These are phyloP conservation scores for Hylaea fasciaria DNA, from an alignment of 2,888 invertebrate species.

Conservation along the genomic window DNA sequence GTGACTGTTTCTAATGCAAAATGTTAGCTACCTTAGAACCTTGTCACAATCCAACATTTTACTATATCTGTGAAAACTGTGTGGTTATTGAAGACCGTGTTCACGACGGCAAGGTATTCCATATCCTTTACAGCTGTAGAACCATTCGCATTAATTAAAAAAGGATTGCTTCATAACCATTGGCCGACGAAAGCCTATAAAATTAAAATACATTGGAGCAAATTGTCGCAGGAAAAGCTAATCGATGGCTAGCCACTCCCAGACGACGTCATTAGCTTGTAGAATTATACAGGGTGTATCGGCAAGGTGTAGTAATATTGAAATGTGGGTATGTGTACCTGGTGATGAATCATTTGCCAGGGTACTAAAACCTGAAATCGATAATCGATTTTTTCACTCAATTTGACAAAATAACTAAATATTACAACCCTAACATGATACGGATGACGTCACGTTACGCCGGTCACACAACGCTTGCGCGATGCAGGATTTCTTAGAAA, in stretches of 20 bases:
- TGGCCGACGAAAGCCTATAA: neutral
- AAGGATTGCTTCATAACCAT: slow-evolving; percentile 10
- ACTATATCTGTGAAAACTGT: neutral
- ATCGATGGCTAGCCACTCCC: slow-evolving; percentile 4
- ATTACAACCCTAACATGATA: no score
- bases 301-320: no score
- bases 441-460: no score
- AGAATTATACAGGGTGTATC: neutral
- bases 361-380: no score
- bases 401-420: no score
- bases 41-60: neutral
- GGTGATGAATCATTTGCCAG: no score
- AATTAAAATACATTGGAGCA: slow-evolving; percentile 6
- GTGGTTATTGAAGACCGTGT: neutral
- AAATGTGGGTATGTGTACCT: no score
- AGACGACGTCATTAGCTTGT: neutral
- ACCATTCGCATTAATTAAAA: slow-evolving; percentile 1
- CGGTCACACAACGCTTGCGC: no score
- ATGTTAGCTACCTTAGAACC: neutral
- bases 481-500: no score
- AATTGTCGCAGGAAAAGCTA: slow-evolving; percentile 11
- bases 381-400: no score
- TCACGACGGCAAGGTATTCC: neutral
- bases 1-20: slow-evolving; percentile 4
- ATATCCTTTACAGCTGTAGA: neutral